phyloP scores from a whole-genome alignment of 2,113 vertebrate genomes.

The Pterocles gutturalis region DNA sequence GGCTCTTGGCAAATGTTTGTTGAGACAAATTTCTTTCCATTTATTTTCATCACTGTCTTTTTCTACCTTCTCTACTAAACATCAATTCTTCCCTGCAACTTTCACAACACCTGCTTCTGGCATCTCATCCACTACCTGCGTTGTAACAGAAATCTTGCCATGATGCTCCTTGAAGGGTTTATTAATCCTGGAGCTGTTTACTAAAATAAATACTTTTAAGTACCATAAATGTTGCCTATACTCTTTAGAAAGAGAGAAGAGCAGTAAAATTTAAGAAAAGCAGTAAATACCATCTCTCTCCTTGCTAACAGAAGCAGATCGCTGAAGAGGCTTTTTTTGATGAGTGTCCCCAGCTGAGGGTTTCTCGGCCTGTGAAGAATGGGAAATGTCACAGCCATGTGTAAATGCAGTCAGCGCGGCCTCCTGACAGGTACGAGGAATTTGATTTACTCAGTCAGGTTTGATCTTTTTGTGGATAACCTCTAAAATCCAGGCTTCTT shows the following conservation, averaged over 20 bases:
- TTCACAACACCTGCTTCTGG: not conserved
- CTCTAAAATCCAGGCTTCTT: not conserved
- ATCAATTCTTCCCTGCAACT: not conserved
- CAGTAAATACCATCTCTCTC: not conserved
- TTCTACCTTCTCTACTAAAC: not conserved
- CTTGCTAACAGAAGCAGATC: not conserved
- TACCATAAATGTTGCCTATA: not conserved
- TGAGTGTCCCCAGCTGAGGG: not conserved
- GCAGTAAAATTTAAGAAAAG: not conserved
- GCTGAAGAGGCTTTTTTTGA: not conserved
- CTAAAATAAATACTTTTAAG: not conserved
- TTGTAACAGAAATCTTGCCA: not conserved
- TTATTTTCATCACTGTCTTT: conserved; percentile 13
- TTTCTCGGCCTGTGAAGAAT: not conserved
- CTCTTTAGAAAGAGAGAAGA: not conserved
- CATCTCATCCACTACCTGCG: rapidly evolving
- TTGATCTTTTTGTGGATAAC: not conserved
- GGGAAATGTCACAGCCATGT: not conserved
- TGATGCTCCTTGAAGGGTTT: not conserved
- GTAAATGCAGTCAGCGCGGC: not conserved
- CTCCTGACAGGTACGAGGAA: not conserved
- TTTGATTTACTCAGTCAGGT: rapidly evolving
- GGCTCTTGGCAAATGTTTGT: not conserved
- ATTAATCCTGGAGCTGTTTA: not conserved
- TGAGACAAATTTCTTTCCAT: conserved; percentile 15